These are phyloP conservation scores for Gymnogyps californianus DNA, from an alignment of 2,113 vertebrate genomes.

Conservation along the genomic window DNA sequence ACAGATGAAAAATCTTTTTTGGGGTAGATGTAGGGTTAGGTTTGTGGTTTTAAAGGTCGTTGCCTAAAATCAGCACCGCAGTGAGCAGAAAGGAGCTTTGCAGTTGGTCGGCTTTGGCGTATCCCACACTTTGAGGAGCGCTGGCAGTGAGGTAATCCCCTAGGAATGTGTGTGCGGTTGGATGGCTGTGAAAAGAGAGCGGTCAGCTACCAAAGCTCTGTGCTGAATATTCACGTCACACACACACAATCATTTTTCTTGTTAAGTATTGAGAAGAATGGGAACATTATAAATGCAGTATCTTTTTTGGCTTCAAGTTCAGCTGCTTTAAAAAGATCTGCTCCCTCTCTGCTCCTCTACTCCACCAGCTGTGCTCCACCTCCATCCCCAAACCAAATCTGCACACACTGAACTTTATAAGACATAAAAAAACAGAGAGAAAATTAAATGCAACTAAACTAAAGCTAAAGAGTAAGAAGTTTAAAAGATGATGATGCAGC, in stretches of 20 bases:
- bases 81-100: constrained; percentile 11
- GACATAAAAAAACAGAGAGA: fast-evolving
- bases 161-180: constrained; percentile 74
- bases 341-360: not conserved
- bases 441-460: not conserved
- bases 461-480: not conserved
- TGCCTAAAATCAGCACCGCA: not conserved
- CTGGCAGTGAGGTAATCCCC: constrained; percentile 71
- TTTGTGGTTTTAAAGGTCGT: constrained; percentile 37
- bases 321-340: constrained; percentile 23
- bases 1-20: not conserved
- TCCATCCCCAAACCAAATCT: not conserved
- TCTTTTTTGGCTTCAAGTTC: constrained; percentile 49
- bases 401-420: not conserved
- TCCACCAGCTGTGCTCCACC: constrained; percentile 22
- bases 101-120: not conserved
- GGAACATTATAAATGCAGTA: constrained; percentile 59
- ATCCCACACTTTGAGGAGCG: constrained; percentile 49
- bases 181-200: constrained; percentile 75
- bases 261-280: constrained; percentile 62
- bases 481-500: not conserved
- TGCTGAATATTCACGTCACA: constrained; percentile 64
- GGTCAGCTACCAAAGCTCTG: constrained; percentile 64
- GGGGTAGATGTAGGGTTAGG: not conserved
- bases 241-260: constrained; percentile 66